These are phyloP conservation scores for Tangara arthus DNA, from an alignment of 2,797 vertebrate species.

Conservation along the genomic window DNA sequence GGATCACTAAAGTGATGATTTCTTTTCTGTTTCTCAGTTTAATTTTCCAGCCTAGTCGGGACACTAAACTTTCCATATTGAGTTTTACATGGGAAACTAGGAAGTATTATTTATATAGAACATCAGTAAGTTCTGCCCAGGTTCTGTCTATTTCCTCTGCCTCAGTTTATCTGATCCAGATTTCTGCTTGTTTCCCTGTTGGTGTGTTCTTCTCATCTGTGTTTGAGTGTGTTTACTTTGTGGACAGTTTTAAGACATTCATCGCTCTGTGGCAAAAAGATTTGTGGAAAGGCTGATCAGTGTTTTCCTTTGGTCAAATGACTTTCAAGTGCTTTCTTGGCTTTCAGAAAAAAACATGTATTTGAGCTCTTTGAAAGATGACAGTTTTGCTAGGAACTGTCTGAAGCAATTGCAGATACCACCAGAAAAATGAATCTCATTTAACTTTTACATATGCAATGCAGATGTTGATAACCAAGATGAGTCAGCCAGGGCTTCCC, in stretches of 20 bases:
- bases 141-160: background rate
- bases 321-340: background rate
- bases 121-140: background rate
- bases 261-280: background rate
- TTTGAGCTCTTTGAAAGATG: background rate
- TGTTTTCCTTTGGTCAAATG: background rate
- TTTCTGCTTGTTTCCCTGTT: background rate
- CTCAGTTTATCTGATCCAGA: background rate
- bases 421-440: background rate
- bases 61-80: background rate
- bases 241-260: background rate
- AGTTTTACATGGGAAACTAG: background rate
- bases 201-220: background rate
- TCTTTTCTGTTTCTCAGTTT: background rate
- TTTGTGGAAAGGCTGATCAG: background rate
- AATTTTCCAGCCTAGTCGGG: background rate
- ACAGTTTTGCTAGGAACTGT: background rate
- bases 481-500: slow-evolving; percentile 4
- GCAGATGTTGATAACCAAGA: background rate
- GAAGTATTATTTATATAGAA: background rate
- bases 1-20: background rate
- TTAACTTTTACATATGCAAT: background rate
- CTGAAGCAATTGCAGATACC: background rate
- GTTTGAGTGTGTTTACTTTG: background rate
- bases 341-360: background rate